Percentiles rank a stretch among this genome's conserved stretches.
phyloP scores from a whole-genome alignment of 2,888 invertebrate genomes.

The Phyllotreta cruciferae region DNA sequence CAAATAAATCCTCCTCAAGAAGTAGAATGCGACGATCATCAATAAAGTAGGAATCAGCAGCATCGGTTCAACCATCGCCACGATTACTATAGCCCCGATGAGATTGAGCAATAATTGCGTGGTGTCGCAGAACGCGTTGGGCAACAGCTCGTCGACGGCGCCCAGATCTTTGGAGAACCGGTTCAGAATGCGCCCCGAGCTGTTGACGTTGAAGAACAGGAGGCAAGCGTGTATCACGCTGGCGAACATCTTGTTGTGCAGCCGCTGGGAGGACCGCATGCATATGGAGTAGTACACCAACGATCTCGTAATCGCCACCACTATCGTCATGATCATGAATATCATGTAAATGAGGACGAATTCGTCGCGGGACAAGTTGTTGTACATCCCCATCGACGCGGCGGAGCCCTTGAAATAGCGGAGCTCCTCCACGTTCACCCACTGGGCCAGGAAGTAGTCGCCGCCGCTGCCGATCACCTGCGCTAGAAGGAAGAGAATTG shows the following conservation, averaged over 20 bases:
- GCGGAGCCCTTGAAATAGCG: slow-evolving; percentile 35
- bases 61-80: slow-evolving; percentile 74
- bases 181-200: slow-evolving; percentile 72
- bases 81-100: slow-evolving; percentile 77
- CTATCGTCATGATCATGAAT: slow-evolving; percentile 58
- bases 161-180: slow-evolving; percentile 76
- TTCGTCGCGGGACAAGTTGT: slow-evolving; percentile 44
- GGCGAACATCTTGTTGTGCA: slow-evolving; percentile 79
- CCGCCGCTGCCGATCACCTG: slow-evolving; percentile 59
- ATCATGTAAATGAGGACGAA: slow-evolving; percentile 59
- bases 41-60: slow-evolving; percentile 71
- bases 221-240: slow-evolving; percentile 71
- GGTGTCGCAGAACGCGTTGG: slow-evolving; percentile 61
- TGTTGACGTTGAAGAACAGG: slow-evolving; percentile 80
- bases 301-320: slow-evolving; percentile 60
- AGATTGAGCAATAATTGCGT: slow-evolving; percentile 72
- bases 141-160: slow-evolving; percentile 64
- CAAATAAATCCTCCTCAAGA: slow-evolving; percentile 73
- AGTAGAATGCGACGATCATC: slow-evolving; percentile 69
- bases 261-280: slow-evolving; percentile 66
- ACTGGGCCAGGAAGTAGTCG: slow-evolving; percentile 55
- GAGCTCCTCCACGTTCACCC: slow-evolving; percentile 50
- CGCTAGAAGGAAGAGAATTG: slow-evolving; percentile 63
- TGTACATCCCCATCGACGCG: slow-evolving; percentile 35
- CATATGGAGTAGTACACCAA: slow-evolving; percentile 68